phyloP scores from a whole-genome alignment of 1,140 invertebrate species.

The Brachystomella parvula region DNA sequence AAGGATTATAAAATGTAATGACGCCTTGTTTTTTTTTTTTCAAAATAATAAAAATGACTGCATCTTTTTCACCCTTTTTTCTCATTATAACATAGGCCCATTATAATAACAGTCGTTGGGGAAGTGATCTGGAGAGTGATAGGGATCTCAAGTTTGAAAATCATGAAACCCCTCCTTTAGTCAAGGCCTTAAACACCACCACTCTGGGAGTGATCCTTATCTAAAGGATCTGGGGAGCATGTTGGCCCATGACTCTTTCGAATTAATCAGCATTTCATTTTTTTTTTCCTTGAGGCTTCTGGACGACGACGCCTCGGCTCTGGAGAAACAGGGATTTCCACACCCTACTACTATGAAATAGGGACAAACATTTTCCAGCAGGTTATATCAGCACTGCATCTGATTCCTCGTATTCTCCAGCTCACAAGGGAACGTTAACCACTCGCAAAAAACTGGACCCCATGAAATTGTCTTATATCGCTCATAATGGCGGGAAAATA shows the following conservation, averaged over 20 bases:
- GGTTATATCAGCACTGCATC: no score
- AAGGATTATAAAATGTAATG: constrained; percentile 11
- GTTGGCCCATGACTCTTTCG: background rate
- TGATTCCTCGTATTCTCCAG: no score
- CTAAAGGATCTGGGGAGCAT: background rate
- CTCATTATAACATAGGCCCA: background rate
- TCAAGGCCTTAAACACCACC: background rate
- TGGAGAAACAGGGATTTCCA: no score
- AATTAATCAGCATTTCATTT: constrained; percentile 7
- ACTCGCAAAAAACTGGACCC: no score
- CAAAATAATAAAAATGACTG: no score
- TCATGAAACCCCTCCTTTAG: background rate
- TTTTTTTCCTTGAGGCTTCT: no score
- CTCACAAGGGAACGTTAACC: no score
- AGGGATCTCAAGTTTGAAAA: constrained; percentile 7
- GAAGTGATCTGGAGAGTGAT: background rate
- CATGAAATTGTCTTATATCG: background rate
- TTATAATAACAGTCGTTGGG: no score
- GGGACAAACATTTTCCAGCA: no score
- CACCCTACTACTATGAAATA: no score
- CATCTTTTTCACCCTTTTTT: background rate
- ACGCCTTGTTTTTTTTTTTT: background rate
- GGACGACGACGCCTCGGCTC: no score
- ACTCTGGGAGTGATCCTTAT: background rate
- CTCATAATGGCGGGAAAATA: no score